These are phyloP conservation scores for Formica exsecta DNA, from an alignment of 1,140 invertebrate species.

Conservation along the genomic window DNA sequence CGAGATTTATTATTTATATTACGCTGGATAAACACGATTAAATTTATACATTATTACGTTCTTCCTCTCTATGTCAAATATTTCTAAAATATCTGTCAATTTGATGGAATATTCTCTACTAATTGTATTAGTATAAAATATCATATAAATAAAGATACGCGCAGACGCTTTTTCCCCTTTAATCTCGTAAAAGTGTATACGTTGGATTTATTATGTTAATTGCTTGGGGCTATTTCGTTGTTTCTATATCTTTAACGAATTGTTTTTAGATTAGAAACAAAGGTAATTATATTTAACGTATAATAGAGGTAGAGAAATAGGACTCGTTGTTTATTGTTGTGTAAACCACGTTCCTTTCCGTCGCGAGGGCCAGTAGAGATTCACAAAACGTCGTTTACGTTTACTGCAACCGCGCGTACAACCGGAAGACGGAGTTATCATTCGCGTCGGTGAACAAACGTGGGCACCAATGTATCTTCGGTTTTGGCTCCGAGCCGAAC, in stretches of 20 bases:
- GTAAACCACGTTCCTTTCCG: background rate
- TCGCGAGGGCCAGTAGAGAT: background rate
- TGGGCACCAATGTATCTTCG: background rate
- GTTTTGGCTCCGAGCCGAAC: background rate
- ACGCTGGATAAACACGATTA: background rate
- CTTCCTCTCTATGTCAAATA: background rate
- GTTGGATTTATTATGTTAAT: background rate
- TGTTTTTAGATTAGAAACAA: background rate
- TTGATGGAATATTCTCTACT: background rate
- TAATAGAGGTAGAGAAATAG: background rate
- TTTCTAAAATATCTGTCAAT: background rate
- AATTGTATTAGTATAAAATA: background rate
- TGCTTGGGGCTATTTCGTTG: background rate
- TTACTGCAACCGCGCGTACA: background rate
- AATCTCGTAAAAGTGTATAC: background rate
- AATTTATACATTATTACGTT: background rate
- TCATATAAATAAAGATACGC: background rate
- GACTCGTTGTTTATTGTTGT: background rate
- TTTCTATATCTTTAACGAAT: background rate
- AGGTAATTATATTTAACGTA: background rate
- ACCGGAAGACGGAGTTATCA: background rate
- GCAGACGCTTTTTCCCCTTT: background rate
- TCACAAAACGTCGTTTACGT: constrained; percentile 2
- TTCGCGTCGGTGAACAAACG: constrained; percentile 9
- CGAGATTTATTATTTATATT: constrained; percentile 1